These are phyloP conservation scores for Tetragonula clypearis DNA, from an alignment of 1,140 invertebrate genomes.

Conservation along the genomic window DNA sequence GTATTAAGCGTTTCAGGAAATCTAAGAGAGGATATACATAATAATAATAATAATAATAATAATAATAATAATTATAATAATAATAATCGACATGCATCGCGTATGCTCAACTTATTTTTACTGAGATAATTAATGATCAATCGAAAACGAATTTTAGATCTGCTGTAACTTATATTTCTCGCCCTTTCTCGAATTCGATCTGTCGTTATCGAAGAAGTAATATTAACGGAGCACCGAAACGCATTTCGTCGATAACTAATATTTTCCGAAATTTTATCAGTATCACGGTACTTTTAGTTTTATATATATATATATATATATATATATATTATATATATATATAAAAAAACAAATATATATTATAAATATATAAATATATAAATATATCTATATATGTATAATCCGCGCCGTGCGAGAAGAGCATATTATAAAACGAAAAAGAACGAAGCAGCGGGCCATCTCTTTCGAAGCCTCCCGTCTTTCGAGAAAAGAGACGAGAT, in stretches of 20 bases:
- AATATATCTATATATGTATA: slow-evolving; percentile 40
- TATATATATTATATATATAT: slow-evolving; percentile 6
- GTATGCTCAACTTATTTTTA: slow-evolving; percentile 56
- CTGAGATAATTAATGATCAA: slow-evolving; percentile 31
- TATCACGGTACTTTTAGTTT: slow-evolving; percentile 54
- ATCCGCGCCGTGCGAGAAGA: slow-evolving; percentile 18
- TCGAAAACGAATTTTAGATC: slow-evolving; percentile 58
- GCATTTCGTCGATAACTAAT: slow-evolving; percentile 38
- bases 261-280: slow-evolving; percentile 60
- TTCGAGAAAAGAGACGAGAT: neutral
- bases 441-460: neutral
- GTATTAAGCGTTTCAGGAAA: slow-evolving; percentile 41
- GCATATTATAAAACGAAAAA: neutral
- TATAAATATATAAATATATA: slow-evolving; percentile 45
- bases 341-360: slow-evolving; percentile 19
- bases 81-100: slow-evolving; percentile 36
- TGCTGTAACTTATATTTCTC: slow-evolving; percentile 52
- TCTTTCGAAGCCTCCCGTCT: slow-evolving; percentile 27
- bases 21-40: neutral
- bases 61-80: no score
- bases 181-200: slow-evolving; percentile 32
- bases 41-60: neutral
- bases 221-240: slow-evolving; percentile 17
- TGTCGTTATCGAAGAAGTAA: slow-evolving; percentile 38
- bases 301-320: slow-evolving; percentile 25